phyloP scores from a whole-genome alignment of 2,797 vertebrate species.

The Cynodonichthys magdalenae region DNA sequence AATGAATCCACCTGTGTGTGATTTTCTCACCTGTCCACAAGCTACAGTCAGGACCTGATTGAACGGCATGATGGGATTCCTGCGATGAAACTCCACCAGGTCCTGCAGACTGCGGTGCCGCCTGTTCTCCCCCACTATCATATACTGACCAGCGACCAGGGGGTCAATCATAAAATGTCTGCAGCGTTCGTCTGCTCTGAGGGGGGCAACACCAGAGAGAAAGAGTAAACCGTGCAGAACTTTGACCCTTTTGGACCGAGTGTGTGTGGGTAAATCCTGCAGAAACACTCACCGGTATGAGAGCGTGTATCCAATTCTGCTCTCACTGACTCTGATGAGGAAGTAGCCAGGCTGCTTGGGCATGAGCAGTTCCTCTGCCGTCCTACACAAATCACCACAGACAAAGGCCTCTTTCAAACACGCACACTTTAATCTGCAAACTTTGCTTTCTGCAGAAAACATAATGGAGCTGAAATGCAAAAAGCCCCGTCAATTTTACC shows the following conservation, averaged over 20 bases:
- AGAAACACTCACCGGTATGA: constrained; percentile 82
- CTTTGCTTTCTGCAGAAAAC: neutral
- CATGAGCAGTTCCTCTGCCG: constrained; percentile 80
- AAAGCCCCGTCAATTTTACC: no score
- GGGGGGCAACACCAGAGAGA: neutral
- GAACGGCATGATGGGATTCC: constrained; percentile 73
- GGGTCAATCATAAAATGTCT: constrained; percentile 87
- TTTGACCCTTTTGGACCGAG: neutral
- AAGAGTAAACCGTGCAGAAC: neutral
- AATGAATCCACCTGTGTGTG: neutral
- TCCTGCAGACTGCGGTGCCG: constrained; percentile 77
- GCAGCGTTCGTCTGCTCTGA: constrained; percentile 76
- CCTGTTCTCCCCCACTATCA: constrained; percentile 75
- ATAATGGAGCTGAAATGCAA: no score
- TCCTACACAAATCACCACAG: constrained; percentile 62
- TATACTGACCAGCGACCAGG: constrained; percentile 65
- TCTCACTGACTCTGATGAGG: constrained; percentile 87
- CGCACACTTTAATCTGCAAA: neutral
- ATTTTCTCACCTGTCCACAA: constrained; percentile 77
- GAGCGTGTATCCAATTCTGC: constrained; percentile 85
- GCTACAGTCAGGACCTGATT: constrained; percentile 78
- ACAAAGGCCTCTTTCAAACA: constrained; percentile 21
- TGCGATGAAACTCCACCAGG: constrained; percentile 81
- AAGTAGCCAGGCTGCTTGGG: constrained; percentile 81
- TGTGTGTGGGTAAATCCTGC: neutral